Evolutionary conservation across 2,888 invertebrate species (phyloP).

Genomic region (Philaethria dido): DNA sequence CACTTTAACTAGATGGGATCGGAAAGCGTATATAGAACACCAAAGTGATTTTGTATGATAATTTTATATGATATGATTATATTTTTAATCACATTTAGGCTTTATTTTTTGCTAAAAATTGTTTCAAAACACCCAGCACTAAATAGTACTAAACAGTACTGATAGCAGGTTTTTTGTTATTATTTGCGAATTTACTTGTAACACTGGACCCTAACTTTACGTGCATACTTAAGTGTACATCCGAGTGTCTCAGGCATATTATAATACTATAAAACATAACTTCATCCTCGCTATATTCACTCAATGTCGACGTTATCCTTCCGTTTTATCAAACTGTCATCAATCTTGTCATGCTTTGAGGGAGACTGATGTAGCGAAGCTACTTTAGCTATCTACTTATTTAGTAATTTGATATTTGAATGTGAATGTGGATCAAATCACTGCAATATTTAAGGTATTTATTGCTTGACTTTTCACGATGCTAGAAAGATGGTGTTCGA

Average conservation of each 20-base stretch:
- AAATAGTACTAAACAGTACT: too few relatives aligned
- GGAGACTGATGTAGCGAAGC: conserved; percentile 41
- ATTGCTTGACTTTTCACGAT: conserved; percentile 5
- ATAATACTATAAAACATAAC: conserved; percentile 27
- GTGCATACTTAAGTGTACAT: neutral
- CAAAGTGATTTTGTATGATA: too few relatives aligned
- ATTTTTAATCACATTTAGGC: too few relatives aligned
- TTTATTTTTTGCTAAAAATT: too few relatives aligned
- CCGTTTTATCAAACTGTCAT: conserved; percentile 48
- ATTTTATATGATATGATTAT: too few relatives aligned
- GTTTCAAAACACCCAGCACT: too few relatives aligned
- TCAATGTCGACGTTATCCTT: conserved; percentile 45
- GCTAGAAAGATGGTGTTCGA: conserved; percentile 5
- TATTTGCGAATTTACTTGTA: neutral
- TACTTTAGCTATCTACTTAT: conserved; percentile 41
- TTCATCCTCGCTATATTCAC: conserved; percentile 41
- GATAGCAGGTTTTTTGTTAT: too few relatives aligned
- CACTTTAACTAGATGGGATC: too few relatives aligned
- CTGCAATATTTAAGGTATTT: conserved; percentile 1
- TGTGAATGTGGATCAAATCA: conserved; percentile 24
- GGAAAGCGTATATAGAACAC: too few relatives aligned
- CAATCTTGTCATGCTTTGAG: conserved; percentile 48
- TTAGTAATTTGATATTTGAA: conserved; percentile 37
- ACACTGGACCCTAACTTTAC: neutral
- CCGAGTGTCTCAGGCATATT: neutral